Percentiles rank a stretch among this genome's conserved stretches.
These are phyloP conservation scores for Physocephala rufipes DNA, from an alignment of 2,888 invertebrate species.

Conservation along the genomic window DNA sequence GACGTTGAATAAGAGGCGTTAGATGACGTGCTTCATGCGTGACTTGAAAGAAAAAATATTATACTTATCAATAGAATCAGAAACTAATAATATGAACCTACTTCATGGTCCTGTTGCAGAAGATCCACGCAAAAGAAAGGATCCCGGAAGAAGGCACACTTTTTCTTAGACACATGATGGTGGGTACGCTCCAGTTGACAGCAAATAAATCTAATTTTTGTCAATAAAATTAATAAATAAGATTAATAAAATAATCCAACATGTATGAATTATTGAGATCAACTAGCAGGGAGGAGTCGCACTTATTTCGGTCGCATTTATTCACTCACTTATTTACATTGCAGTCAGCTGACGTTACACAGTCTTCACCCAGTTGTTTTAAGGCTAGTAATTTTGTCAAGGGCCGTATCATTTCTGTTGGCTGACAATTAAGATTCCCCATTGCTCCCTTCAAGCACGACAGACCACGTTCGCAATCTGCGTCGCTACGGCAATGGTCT, in stretches of 20 bases:
- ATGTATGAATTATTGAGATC: neutral
- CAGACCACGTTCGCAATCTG: slow-evolving; percentile 85
- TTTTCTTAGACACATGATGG: slow-evolving; percentile 86
- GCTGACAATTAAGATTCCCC: slow-evolving; percentile 77
- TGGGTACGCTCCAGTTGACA: slow-evolving; percentile 83
- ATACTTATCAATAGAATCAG: no score
- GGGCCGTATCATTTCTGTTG: neutral
- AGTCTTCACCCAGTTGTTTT: slow-evolving; percentile 87
- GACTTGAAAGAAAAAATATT: slow-evolving; percentile 39
- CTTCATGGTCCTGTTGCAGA: slow-evolving; percentile 47
- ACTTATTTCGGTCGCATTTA: neutral
- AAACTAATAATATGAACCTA: no score
- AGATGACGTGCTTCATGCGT: slow-evolving; percentile 38
- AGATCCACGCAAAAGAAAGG: slow-evolving; percentile 82
- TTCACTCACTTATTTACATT: slow-evolving; percentile 72
- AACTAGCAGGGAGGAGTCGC: neutral
- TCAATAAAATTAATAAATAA: neutral
- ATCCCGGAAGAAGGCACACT: slow-evolving; percentile 92
- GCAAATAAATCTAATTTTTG: slow-evolving; percentile 76
- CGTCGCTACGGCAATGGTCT: slow-evolving; percentile 82
- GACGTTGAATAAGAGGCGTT: slow-evolving; percentile 48
- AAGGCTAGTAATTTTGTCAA: slow-evolving; percentile 37
- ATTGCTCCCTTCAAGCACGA: slow-evolving; percentile 73
- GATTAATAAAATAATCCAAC: neutral
- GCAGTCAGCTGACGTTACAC: slow-evolving; percentile 83